Conservation (phyloP, 1,140 invertebrate genomes). For the Fragariocoptes setiger region DNA sequence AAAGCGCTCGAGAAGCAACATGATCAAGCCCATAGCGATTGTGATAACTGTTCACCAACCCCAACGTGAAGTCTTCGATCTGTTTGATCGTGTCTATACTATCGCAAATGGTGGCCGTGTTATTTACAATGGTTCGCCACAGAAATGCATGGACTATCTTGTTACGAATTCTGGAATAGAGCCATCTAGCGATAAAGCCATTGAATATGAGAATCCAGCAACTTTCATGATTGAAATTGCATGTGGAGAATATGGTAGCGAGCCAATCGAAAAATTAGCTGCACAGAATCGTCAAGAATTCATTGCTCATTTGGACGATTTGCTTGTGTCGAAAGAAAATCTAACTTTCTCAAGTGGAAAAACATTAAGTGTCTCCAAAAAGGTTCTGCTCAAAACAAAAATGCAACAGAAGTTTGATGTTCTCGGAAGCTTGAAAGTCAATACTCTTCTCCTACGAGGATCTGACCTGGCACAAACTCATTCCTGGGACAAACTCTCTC, state of each 20-base stretch:
- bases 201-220: conserved; percentile 8
- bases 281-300: not conserved
- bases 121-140: conserved; percentile 7
- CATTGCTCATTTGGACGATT: too few relatives aligned
- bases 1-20: conserved; percentile 17
- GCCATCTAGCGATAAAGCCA: conserved; percentile 1
- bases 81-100: conserved; percentile 33
- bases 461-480: too few relatives aligned
- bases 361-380: too few relatives aligned
- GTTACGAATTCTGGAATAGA: not conserved
- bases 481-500: too few relatives aligned
- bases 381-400: too few relatives aligned
- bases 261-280: conserved; percentile 6
- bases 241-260: conserved; percentile 6
- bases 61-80: conserved; percentile 41
- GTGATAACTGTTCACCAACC: conserved; percentile 61
- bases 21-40: conserved; percentile 21
- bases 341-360: too few relatives aligned
- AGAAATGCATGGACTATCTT: conserved; percentile 1
- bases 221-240: conserved; percentile 9
- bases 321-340: too few relatives aligned
- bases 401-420: too few relatives aligned
- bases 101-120: conserved; percentile 3
- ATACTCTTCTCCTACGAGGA: too few relatives aligned
- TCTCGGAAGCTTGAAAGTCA: too few relatives aligned